Evolutionary conservation across 2,113 vertebrate genomes (phyloP).

Genomic region (Acrocephalus kingi): DNA sequence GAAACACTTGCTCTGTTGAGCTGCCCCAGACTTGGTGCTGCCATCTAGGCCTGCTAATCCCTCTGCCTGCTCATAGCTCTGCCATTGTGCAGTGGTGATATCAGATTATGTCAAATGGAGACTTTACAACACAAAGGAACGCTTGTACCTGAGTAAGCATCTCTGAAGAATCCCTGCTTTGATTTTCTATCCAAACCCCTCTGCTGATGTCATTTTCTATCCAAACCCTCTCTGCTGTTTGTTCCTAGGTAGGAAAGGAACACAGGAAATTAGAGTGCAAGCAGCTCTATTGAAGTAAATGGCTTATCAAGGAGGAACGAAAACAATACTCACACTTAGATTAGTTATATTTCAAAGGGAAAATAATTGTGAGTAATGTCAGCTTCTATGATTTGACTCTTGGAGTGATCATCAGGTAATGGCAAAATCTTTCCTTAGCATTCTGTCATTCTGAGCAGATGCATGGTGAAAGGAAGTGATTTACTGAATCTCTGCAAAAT

Average conservation of each 20-base stretch:
- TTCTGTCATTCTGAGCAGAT: neutral
- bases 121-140: neutral
- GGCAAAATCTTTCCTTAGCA: neutral
- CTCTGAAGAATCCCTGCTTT: neutral
- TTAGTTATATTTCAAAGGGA: neutral
- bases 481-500: neutral
- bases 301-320: neutral
- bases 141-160: neutral
- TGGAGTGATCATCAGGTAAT: neutral
- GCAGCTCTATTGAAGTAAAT: neutral
- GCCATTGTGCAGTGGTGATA: neutral
- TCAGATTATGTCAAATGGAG: neutral
- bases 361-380: neutral
- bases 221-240: neutral
- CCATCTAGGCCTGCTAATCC: neutral
- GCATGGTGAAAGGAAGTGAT: neutral
- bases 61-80: neutral
- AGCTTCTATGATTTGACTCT: neutral
- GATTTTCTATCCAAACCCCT: neutral
- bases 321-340: neutral
- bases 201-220: neutral
- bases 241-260: neutral
- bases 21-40: neutral
- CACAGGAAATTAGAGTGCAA: neutral
- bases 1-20: neutral